phyloP scores from a whole-genome alignment of 2,888 invertebrate genomes.

The Anagyrus pseudococci region DNA sequence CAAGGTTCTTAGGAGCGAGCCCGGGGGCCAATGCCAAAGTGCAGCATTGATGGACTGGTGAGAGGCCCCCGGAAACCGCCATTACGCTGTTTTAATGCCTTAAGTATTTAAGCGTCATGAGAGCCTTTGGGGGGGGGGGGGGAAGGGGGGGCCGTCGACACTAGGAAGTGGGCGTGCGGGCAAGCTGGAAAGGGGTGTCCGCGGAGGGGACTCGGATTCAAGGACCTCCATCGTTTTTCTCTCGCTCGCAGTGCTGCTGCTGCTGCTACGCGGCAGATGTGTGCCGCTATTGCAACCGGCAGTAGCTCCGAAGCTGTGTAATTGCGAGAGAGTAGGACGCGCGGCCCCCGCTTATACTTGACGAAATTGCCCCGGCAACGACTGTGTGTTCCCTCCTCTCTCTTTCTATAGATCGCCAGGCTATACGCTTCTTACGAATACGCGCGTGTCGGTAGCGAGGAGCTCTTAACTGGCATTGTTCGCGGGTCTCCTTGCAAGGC shows the following conservation, averaged over 20 bases:
- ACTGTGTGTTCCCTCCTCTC: too few relatives aligned
- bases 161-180: slow-evolving; percentile 54
- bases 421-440: too few relatives aligned
- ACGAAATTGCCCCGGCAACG: too few relatives aligned
- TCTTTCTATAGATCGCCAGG: too few relatives aligned
- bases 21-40: slow-evolving; percentile 28
- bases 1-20: neutral
- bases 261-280: slow-evolving; percentile 32
- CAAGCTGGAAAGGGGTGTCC: slow-evolving; percentile 40
- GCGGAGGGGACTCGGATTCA: slow-evolving; percentile 37
- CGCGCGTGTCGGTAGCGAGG: too few relatives aligned
- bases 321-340: too few relatives aligned
- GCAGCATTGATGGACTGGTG: slow-evolving; percentile 42
- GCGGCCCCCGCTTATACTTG: too few relatives aligned
- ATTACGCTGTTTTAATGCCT: slow-evolving; percentile 56
- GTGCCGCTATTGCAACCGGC: too few relatives aligned
- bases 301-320: too few relatives aligned
- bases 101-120: slow-evolving; percentile 50
- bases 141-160: slow-evolving; percentile 44
- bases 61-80: slow-evolving; percentile 52
- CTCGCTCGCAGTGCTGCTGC: slow-evolving; percentile 14
- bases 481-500: too few relatives aligned
- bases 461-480: too few relatives aligned
- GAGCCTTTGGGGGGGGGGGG: slow-evolving; percentile 5
- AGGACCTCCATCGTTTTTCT: slow-evolving; percentile 26